Percentiles rank a stretch among this genome's conserved stretches.
Evolutionary conservation across 23 tunicate genomes (phyloP).

Genomic region (Diplosoma virens): DNA sequence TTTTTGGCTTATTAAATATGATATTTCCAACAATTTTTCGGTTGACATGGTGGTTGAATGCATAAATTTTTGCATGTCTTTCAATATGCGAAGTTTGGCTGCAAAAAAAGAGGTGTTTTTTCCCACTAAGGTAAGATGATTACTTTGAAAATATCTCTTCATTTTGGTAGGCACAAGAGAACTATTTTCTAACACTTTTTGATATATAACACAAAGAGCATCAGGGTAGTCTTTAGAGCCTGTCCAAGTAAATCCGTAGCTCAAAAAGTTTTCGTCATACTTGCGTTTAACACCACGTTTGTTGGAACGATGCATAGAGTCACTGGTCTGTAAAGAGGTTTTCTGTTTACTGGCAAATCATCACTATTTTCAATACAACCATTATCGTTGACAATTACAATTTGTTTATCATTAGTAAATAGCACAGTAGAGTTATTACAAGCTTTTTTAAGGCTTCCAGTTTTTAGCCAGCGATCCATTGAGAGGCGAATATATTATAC

Average conservation of each 20-base stretch:
- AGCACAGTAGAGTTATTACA: background rate
- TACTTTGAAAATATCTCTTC: background rate
- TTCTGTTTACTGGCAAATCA: slow-evolving; percentile 6
- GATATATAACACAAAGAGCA: background rate
- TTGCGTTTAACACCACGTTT: background rate
- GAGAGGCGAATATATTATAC: no score
- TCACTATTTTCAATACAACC: slow-evolving; percentile 28
- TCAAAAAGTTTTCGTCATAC: background rate
- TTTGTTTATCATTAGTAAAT: slow-evolving; percentile 8
- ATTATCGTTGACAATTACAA: slow-evolving; percentile 10
- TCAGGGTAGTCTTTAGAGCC: background rate
- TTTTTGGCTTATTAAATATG: background rate
- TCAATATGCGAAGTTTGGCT: background rate
- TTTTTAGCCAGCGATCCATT: background rate
- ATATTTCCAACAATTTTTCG: background rate
- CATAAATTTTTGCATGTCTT: background rate
- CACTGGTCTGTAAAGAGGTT: slow-evolving; percentile 1
- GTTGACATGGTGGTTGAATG: background rate
- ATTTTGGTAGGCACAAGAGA: background rate
- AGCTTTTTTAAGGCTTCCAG: background rate
- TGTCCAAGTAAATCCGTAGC: background rate
- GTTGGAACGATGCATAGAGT: slow-evolving; percentile 18
- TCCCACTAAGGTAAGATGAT: background rate
- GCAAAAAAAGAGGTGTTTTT: background rate
- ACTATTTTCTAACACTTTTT: background rate